These are phyloP conservation scores for Germaria angustata DNA, from an alignment of 2,888 invertebrate species.

Conservation along the genomic window DNA sequence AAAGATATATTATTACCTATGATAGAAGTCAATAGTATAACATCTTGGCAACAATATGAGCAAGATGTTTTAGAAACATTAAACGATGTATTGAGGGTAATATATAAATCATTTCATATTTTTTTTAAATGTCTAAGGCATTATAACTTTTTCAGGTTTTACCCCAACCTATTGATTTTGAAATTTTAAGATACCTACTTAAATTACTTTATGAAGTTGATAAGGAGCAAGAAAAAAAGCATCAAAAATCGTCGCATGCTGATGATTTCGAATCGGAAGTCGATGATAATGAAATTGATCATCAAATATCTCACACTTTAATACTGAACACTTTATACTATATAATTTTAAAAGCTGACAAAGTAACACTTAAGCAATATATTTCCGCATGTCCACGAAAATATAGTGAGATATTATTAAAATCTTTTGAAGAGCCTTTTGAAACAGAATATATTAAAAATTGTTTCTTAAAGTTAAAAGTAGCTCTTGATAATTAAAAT, in stretches of 20 bases:
- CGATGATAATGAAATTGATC: constrained; percentile 70
- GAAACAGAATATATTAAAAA: constrained; percentile 69
- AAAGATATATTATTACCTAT: constrained; percentile 76
- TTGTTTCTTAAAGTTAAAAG: constrained; percentile 68
- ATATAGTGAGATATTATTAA: constrained; percentile 33
- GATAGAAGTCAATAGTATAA: constrained; percentile 74
- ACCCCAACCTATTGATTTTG: constrained; percentile 76
- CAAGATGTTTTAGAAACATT: constrained; percentile 78
- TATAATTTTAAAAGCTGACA: constrained; percentile 70
- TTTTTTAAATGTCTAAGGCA: not conserved
- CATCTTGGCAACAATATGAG: constrained; percentile 75
- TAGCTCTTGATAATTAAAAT: constrained; percentile 44
- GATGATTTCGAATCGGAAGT: constrained; percentile 72
- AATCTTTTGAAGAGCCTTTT: constrained; percentile 61
- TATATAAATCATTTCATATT: not conserved
- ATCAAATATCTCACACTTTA: constrained; percentile 70
- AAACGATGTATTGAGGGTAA: constrained; percentile 75
- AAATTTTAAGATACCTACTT: constrained; percentile 74
- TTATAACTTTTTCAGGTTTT: constrained; percentile 71
- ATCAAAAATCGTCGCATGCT: constrained; percentile 52
- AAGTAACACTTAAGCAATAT: constrained; percentile 53
- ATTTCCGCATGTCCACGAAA: constrained; percentile 28
- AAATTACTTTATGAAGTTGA: constrained; percentile 74
- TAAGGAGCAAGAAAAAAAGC: constrained; percentile 68
- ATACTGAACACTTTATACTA: constrained; percentile 68